Base-by-base conservation (phyloP, 2,888 invertebrate genomes). In the Polydrusus cervinus region DNA sequence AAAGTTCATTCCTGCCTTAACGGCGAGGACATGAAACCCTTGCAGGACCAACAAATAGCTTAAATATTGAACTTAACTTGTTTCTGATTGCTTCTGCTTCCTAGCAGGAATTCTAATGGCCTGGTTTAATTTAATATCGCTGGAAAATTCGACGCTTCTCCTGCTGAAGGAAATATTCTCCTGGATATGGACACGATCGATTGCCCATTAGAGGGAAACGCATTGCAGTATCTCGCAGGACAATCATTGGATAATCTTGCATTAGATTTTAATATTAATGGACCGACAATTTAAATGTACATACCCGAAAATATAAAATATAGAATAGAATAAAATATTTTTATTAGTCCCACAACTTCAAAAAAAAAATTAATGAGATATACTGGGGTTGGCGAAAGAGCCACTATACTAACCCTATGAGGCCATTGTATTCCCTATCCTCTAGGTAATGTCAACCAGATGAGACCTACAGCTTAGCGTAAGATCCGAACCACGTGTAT, bases 21-120 rank as follows among this genome's bases (percentile, higher is more conserved):
- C 80, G 72, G 53, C 66, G 49, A 13, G 74, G 80, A 81, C 81
- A 81, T 82, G 81, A 81, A 80, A 78, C 81, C 66, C 80, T 82
- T 47, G 78, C 77, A 67, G 75, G 81, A 79, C 79, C 79, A 81
- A 82, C 82, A 82, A 83, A 83, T 83, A 80, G 82, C 82, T 80
- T 80, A 82, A 82, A 83, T 81, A 82, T 82, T 79, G 81, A 80
- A 82, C 79, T 81, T 81, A 83, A 82, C 82, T 80, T 79, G 77
- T 81, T 82, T 81, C 80, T 80, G 82, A 83, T 82, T 81, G 81
- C 79, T 79, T 75, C 76, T 67, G 67, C 77, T 76, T 69, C 55
- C 69, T 40, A 55, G 72, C 68, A 57, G 61, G 74, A 62, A 71
- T 71, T 68, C 76, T 76, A 76, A 76, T 76, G 69, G 76, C 47